A percentile compares a stretch with the other conserved stretches of the same genome.
Evolutionary conservation across 2,888 invertebrate genomes (phyloP).

Genomic region (Halictus quadricinctus): DNA sequence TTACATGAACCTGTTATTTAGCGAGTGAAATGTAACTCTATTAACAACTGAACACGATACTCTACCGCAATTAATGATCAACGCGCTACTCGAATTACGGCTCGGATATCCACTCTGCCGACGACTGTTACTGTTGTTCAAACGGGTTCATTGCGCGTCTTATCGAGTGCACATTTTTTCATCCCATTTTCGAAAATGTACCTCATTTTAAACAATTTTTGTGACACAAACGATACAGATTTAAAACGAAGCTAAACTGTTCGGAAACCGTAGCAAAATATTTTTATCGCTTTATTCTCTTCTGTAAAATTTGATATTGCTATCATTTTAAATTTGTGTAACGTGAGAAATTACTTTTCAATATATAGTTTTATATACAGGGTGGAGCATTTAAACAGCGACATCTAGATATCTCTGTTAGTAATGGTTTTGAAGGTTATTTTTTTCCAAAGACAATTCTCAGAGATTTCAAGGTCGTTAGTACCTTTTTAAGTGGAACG

Average conservation of each 20-base stretch:
- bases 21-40: conserved; percentile 27
- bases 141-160: background rate
- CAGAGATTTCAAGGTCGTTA: too few species aligned
- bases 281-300: background rate
- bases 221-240: too few species aligned
- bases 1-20: conserved; percentile 32
- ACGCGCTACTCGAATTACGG: conserved; percentile 13
- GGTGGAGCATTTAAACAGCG: too few species aligned
- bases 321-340: background rate
- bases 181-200: background rate
- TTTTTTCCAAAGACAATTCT: too few species aligned
- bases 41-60: conserved; percentile 24
- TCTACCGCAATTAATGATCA: conserved; percentile 25
- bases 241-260: too few species aligned
- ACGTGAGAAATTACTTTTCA: too few species aligned
- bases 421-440: too few species aligned
- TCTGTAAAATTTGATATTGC: background rate
- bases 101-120: background rate
- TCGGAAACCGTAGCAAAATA: too few species aligned
- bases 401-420: too few species aligned
- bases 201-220: background rate
- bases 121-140: background rate
- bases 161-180: background rate
- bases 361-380: too few species aligned
- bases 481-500: too few species aligned